phyloP scores from a whole-genome alignment of 2,888 invertebrate species.

The Eristalinus sepulchralis region DNA sequence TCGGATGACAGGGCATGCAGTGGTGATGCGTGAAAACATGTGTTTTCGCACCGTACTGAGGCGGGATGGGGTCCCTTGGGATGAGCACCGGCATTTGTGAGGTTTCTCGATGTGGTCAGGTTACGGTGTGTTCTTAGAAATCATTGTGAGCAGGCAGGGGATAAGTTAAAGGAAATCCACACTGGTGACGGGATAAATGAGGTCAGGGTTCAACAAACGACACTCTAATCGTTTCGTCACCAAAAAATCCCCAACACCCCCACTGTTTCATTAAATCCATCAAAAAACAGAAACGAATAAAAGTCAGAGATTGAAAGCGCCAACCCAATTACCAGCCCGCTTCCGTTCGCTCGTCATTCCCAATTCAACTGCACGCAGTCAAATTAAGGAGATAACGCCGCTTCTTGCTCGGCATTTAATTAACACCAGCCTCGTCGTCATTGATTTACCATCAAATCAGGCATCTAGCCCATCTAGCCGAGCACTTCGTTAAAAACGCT shows the following conservation, averaged over 20 bases:
- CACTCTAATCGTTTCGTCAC: too few species aligned
- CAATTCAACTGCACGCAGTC: slow-evolving; percentile 55
- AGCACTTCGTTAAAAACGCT: slow-evolving; percentile 62
- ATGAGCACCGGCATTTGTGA: slow-evolving; percentile 1
- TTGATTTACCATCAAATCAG: slow-evolving; percentile 52
- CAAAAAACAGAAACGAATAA: neutral
- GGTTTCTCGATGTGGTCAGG: slow-evolving; percentile 35
- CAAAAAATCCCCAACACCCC: too few species aligned
- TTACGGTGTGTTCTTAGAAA: slow-evolving; percentile 41
- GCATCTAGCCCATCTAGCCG: slow-evolving; percentile 22
- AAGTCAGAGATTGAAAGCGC: neutral
- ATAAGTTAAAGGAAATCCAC: too few species aligned
- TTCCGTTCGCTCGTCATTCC: slow-evolving; percentile 21
- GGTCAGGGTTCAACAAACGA: too few species aligned
- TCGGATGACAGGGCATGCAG: slow-evolving; percentile 27
- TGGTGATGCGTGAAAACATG: slow-evolving; percentile 60
- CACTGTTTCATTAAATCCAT: neutral
- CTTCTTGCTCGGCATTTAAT: slow-evolving; percentile 52
- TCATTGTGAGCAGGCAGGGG: neutral
- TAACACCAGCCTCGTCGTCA: slow-evolving; percentile 42
- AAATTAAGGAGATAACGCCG: slow-evolving; percentile 45
- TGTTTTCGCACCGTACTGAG: slow-evolving; percentile 38
- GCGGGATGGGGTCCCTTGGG: neutral
- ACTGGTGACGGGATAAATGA: too few species aligned
- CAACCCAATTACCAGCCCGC: neutral